A percentile compares a stretch with the other conserved stretches of the same genome.
phyloP scores from a whole-genome alignment of 2,113 vertebrate genomes.

The Onychostruthus taczanowskii region DNA sequence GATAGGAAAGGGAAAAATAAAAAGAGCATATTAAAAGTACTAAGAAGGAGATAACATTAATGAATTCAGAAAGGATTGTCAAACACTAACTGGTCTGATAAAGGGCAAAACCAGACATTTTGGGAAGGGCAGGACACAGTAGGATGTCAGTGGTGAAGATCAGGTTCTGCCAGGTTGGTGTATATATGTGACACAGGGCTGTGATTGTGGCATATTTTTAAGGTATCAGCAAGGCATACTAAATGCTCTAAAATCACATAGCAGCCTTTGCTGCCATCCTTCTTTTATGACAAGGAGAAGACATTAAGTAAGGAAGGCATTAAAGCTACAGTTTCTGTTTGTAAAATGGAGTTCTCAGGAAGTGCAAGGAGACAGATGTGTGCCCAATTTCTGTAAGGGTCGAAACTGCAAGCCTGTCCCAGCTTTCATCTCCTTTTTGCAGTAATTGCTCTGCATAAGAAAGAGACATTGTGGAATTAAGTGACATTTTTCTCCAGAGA shows the following conservation, averaged over 20 bases:
- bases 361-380: not conserved
- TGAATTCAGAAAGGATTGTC: not conserved
- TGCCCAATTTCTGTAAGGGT: not conserved
- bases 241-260: not conserved
- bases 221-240: not conserved
- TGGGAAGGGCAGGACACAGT: not conserved
- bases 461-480: not conserved
- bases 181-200: not conserved
- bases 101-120: not conserved
- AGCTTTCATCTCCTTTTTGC: not conserved
- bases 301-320: not conserved
- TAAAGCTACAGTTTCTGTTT: not conserved
- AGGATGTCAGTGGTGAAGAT: not conserved
- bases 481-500: slow-evolving; percentile 21
- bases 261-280: not conserved
- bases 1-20: not conserved
- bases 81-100: not conserved
- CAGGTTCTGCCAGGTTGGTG: not conserved
- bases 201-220: not conserved
- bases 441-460: not conserved
- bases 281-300: not conserved
- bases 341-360: not conserved
- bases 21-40: not conserved
- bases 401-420: not conserved
- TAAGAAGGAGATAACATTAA: not conserved